Evolutionary conservation across 2,888 invertebrate genomes (phyloP), one percentile per base, ranked within the genome.

Genomic region (Vannuccia rotundouncinata): DNA sequence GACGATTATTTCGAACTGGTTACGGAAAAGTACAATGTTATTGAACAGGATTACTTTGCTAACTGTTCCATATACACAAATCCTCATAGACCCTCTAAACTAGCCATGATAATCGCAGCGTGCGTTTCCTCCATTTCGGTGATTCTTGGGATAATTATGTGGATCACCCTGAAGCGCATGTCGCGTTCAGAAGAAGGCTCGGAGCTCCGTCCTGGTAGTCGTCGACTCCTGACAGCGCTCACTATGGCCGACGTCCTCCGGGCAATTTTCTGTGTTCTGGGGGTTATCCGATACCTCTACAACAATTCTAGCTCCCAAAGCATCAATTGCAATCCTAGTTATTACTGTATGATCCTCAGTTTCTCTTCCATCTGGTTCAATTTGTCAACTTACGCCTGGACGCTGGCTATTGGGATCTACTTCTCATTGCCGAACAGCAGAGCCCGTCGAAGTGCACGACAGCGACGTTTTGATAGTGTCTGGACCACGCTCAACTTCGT

Each of bases 401-500:
- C 66, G 22, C 66, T 66, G 66, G 66, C 66, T 22, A 66, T 66
- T 22, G 66, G 66, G 66, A 22, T 66, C 66, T 66, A 66, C 66
- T 66, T 66, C 66, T 66, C 66, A 27, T 22, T 66, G 10, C 13
- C 2, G 10, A 2, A 17, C 66, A 5, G 10, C 5, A 17, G 66
- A 5, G 66, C 25, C 10, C 66, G 25, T 66, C 66, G 66, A 17
- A 66, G 66, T 17, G 10, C 22, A 13, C 66, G 66, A 66, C 66
- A 66, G 66, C 66, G 66, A 17, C 66, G 66, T 2, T 66, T 66
- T 22, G 66, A 66, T 22, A 13, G 10, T 2, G 66, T 66, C 66
- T 66, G 66, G 66, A 66, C 66, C 66, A 66, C 66, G 66, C 66
- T 66, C 17, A 66, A 66, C 25, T 66, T 66, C 25, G 66, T 66